phyloP scores from a whole-genome alignment of 2,797 vertebrate species.

The Synaphobranchus kaupii region DNA sequence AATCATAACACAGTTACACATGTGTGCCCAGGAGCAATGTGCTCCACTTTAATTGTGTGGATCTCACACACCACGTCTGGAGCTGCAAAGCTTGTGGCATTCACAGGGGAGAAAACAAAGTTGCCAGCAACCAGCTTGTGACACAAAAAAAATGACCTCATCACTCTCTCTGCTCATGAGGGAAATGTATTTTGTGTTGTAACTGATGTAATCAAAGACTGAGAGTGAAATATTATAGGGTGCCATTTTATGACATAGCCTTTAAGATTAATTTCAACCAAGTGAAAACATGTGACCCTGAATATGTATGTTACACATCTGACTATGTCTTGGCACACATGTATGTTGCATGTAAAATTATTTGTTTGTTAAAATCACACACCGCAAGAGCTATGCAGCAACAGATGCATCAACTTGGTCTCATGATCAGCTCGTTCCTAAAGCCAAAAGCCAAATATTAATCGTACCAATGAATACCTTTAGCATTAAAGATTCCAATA shows the following conservation, averaged over 20 bases:
- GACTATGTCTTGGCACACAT: too few species aligned
- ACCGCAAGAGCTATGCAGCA: neutral
- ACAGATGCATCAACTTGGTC: neutral
- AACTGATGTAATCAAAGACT: constrained; percentile 4
- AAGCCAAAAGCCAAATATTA: neutral
- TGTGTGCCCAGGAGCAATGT: neutral
- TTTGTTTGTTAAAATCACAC: neutral
- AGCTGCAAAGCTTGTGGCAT: neutral
- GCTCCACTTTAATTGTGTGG: neutral
- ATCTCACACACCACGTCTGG: neutral
- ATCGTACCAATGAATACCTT: neutral
- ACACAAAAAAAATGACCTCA: neutral
- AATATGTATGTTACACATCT: neutral
- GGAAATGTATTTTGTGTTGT: neutral
- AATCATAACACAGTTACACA: neutral
- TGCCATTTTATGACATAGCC: neutral
- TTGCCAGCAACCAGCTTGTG: neutral
- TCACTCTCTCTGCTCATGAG: neutral
- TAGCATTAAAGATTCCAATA: neutral
- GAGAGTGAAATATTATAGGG: neutral
- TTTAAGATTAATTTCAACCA: neutral
- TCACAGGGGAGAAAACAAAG: neutral
- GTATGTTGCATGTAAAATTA: neutral
- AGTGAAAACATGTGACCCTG: neutral
- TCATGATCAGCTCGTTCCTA: neutral